A percentile compares a stretch with the other conserved stretches of the same genome.
phyloP scores from a whole-genome alignment of 2,113 vertebrate genomes.

The Mixornis gularis region DNA sequence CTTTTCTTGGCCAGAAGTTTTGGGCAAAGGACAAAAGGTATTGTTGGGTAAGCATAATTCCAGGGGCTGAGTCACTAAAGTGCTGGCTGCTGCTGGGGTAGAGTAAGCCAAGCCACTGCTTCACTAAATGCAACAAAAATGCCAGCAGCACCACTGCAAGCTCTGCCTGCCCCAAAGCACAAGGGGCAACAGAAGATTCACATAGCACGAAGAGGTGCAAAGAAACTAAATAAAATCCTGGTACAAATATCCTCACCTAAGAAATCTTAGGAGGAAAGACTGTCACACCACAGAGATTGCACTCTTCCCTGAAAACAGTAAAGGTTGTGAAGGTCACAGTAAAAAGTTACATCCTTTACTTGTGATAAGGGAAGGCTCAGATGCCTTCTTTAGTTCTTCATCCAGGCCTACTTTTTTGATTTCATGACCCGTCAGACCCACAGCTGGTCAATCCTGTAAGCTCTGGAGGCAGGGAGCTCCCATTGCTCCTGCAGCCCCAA shows the following conservation, averaged over 20 bases:
- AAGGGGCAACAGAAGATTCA: neutral
- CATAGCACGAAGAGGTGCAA: neutral
- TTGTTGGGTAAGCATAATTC: slow-evolving; percentile 68
- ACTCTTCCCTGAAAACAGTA: neutral
- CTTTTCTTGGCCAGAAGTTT: slow-evolving; percentile 64
- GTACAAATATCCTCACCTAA: neutral
- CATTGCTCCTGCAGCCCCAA: neutral
- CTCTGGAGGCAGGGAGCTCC: neutral
- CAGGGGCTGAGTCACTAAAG: slow-evolving; percentile 69
- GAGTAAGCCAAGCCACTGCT: slow-evolving; percentile 49
- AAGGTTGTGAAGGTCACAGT: neutral
- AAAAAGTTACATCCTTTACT: neutral
- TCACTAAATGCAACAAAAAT: neutral
- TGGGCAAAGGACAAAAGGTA: slow-evolving; percentile 78
- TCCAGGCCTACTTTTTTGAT: neutral
- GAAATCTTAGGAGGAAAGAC: neutral
- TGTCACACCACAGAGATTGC: neutral
- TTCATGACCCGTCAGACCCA: neutral
- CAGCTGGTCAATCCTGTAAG: neutral
- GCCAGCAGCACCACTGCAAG: neutral
- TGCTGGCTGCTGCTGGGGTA: slow-evolving; percentile 51
- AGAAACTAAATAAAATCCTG: neutral
- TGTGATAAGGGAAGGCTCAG: neutral
- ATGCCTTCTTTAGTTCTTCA: neutral
- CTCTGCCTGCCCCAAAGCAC: neutral